phyloP scores from a whole-genome alignment of 1,140 invertebrate species.

The Drosophila rufa region DNA sequence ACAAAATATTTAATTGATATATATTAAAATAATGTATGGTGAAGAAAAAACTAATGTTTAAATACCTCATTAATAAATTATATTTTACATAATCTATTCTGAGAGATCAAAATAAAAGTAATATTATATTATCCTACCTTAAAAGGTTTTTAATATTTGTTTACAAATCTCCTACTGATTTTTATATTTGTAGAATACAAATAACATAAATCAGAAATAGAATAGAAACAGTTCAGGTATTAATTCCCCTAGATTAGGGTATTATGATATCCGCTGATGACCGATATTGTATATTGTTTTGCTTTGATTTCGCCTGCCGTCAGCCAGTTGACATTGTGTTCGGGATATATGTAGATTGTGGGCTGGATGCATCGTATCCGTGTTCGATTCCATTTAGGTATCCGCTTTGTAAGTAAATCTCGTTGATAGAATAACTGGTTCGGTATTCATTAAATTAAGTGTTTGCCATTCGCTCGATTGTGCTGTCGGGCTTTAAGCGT shows the following conservation, averaged over 20 bases:
- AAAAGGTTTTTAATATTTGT: too few species aligned
- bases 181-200: too few species aligned
- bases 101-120: too few species aligned
- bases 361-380: conserved; percentile 2
- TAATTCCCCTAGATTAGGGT: neutral
- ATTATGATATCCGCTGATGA: neutral
- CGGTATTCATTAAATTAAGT: conserved; percentile 55
- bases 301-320: conserved; percentile 23
- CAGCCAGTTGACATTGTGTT: conserved; percentile 20
- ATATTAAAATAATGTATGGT: too few species aligned
- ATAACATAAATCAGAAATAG: too few species aligned
- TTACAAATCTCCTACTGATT: too few species aligned
- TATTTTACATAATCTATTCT: too few species aligned
- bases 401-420: conserved; percentile 40
- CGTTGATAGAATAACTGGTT: conserved; percentile 53
- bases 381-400: conserved; percentile 28
- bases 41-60: too few species aligned
- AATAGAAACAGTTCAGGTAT: too few species aligned
- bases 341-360: conserved; percentile 19
- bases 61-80: too few species aligned
- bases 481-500: conserved; percentile 29
- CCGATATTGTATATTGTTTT: conserved; percentile 10
- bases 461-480: conserved; percentile 39
- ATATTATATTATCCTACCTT: too few species aligned
- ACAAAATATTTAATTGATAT: neutral